Percentiles rank a stretch among this genome's conserved stretches.
These are phyloP conservation scores for Andrena fulva DNA, from an alignment of 2,888 invertebrate species.

Conservation along the genomic window DNA sequence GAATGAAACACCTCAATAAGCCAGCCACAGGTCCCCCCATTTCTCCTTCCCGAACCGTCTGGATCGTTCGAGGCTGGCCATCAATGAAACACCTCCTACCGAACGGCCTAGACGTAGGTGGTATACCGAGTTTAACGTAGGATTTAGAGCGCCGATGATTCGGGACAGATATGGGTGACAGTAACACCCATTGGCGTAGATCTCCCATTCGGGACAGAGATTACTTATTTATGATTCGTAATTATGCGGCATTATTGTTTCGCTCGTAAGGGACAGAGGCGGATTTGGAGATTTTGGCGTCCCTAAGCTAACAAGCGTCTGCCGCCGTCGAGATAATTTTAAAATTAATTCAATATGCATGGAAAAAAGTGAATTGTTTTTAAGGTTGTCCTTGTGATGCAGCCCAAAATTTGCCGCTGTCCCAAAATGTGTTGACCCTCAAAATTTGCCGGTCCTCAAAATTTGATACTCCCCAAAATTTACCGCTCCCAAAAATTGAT, in stretches of 20 bases:
- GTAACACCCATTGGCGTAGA: constrained; percentile 56
- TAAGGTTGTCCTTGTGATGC: too few relatives aligned
- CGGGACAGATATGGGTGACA: constrained; percentile 36
- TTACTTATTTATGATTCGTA: neutral
- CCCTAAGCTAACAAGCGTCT: too few relatives aligned
- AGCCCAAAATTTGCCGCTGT: too few relatives aligned
- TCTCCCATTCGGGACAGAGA: constrained; percentile 6
- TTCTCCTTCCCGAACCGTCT: constrained; percentile 45
- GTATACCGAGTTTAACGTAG: constrained; percentile 63
- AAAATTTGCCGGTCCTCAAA: too few relatives aligned
- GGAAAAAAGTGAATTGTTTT: too few relatives aligned
- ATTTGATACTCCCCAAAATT: too few relatives aligned
- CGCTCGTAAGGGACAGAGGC: too few relatives aligned
- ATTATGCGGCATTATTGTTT: neutral
- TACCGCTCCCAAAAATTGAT: too few relatives aligned
- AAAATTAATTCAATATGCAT: too few relatives aligned
- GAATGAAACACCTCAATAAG: constrained; percentile 64
- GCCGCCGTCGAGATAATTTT: too few relatives aligned
- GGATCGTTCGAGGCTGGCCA: constrained; percentile 64
- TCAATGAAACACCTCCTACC: constrained; percentile 73
- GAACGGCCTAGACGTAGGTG: constrained; percentile 65
- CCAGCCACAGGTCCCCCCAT: constrained; percentile 23
- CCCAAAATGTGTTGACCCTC: too few relatives aligned
- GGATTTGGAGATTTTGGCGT: too few relatives aligned
- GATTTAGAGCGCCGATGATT: constrained; percentile 66